Conservation (phyloP, 1,140 invertebrate species). For the Lucilia sericata region DNA sequence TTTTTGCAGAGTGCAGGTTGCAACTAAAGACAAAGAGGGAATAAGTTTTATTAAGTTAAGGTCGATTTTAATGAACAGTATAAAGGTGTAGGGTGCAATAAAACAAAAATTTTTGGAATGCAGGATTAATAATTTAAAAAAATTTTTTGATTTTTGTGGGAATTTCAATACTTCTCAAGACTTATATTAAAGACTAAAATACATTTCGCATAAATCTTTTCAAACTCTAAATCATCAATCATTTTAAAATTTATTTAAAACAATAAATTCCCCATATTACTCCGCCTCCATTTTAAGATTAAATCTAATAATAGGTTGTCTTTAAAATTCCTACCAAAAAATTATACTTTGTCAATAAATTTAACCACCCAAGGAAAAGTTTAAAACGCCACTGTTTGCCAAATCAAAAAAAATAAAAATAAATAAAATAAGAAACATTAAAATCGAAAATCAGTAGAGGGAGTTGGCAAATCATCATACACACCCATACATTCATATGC, state of each 20-base stretch:
- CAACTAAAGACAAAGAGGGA: neutral
- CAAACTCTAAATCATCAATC: neutral
- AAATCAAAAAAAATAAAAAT: slow-evolving; percentile 45
- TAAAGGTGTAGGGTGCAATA: neutral
- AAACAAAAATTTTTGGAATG: no score
- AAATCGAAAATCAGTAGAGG: slow-evolving; percentile 53
- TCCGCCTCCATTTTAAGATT: neutral
- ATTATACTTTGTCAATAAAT: slow-evolving; percentile 9
- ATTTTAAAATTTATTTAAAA: neutral
- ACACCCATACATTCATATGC: slow-evolving; percentile 53
- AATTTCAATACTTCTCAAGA: no score
- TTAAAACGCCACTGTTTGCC: slow-evolving; percentile 43
- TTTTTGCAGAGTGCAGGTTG: neutral
- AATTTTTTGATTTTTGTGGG: no score
- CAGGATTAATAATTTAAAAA: no score
- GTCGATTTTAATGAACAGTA: neutral
- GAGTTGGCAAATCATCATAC: slow-evolving; percentile 57
- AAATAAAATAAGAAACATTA: slow-evolving; percentile 44
- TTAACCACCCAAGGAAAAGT: neutral
- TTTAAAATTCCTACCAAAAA: slow-evolving; percentile 65
- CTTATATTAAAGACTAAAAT: no score
- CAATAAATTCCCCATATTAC: neutral
- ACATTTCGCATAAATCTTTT: no score
- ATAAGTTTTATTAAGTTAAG: neutral
- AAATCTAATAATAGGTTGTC: slow-evolving; percentile 55